phyloP scores from a whole-genome alignment of 2,888 invertebrate species.

The Melanophora roralis region DNA sequence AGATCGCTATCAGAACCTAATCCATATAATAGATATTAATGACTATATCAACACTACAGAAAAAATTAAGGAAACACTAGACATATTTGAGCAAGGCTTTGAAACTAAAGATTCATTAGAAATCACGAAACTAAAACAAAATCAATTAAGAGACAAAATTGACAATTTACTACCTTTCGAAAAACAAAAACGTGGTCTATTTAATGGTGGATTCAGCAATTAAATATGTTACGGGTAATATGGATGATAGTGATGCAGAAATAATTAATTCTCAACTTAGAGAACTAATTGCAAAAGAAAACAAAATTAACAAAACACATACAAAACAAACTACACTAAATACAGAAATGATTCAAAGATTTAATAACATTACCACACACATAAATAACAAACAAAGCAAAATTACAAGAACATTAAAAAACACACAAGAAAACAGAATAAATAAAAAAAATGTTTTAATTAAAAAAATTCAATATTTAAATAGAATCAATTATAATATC shows the following conservation, averaged over 20 bases:
- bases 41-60: background rate
- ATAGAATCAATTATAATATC: conserved; percentile 43
- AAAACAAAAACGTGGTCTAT: conserved; percentile 18
- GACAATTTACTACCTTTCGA: conserved; percentile 7
- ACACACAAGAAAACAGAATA: conserved; percentile 25
- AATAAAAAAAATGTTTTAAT: conserved; percentile 5
- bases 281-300: background rate
- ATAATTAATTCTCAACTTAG: conserved; percentile 14
- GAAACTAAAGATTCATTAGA: conserved; percentile 1
- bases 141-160: conserved; percentile 16
- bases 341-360: conserved; percentile 39
- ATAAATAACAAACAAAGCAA: conserved; percentile 26
- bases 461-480: conserved; percentile 25
- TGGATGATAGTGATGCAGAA: conserved; percentile 15
- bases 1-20: conserved; percentile 1
- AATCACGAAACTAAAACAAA: conserved; percentile 15
- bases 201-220: conserved; percentile 30
- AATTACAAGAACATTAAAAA: conserved; percentile 23
- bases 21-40: conserved; percentile 23
- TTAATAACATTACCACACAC: conserved; percentile 36
- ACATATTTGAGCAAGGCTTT: conserved; percentile 3
- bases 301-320: background rate
- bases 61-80: background rate
- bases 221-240: conserved; percentile 33
- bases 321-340: conserved; percentile 11